Evolutionary conservation across 2,113 vertebrate species (phyloP).

Genomic region (Podarcis cretensis): DNA sequence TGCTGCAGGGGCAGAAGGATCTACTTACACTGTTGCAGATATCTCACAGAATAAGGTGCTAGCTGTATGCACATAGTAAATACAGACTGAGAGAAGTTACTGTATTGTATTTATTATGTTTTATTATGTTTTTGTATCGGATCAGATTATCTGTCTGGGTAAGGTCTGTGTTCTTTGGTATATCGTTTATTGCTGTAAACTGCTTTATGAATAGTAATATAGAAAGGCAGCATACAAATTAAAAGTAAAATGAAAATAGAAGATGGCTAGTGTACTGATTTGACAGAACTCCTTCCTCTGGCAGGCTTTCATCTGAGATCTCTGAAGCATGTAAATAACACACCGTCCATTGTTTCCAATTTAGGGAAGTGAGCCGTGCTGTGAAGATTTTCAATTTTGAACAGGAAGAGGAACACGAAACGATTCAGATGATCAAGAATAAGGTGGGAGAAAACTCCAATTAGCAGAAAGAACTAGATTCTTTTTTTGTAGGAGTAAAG

Average conservation of each 20-base stretch:
- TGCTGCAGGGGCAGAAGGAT: neutral
- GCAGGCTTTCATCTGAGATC: neutral
- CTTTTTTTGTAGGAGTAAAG: neutral
- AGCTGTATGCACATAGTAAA: neutral
- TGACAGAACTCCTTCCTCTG: neutral
- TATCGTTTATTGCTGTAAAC: too few species aligned
- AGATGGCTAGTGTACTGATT: neutral
- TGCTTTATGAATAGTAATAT: too few species aligned
- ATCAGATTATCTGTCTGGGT: too few species aligned
- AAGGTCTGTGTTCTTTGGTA: too few species aligned
- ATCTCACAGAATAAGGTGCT: neutral
- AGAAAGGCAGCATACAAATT: neutral
- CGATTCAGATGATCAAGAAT: slow-evolving; percentile 67
- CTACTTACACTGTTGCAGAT: neutral
- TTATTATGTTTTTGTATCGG: too few species aligned
- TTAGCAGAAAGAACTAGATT: neutral
- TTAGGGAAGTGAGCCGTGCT: slow-evolving; percentile 68
- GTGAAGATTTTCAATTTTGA: slow-evolving; percentile 66
- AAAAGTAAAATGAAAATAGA: neutral
- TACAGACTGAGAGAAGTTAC: neutral
- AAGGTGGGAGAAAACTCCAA: slow-evolving; percentile 55
- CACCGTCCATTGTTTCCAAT: slow-evolving; percentile 3
- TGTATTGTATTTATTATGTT: too few species aligned
- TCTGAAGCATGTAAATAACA: neutral
- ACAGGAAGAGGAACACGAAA: slow-evolving; percentile 63